Conservation (phyloP, 2,113 vertebrate genomes). For the Eretmodus cyanostictus region DNA sequence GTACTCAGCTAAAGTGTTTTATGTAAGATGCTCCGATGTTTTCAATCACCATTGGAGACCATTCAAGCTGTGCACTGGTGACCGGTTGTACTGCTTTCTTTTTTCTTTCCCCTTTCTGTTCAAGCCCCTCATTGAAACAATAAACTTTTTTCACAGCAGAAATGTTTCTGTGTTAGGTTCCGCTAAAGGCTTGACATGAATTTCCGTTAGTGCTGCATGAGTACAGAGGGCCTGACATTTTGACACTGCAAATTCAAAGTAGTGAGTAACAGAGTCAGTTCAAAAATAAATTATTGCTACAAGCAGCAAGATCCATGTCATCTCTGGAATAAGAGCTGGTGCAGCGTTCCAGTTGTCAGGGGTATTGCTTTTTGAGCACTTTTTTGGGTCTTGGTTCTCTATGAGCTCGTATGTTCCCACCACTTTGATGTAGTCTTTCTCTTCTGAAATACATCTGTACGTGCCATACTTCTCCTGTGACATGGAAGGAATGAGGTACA, state of each 20-base stretch:
- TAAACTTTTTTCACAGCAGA: neutral
- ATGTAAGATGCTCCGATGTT: neutral
- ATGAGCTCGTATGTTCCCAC: constrained; percentile 46
- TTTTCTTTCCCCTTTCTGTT: neutral
- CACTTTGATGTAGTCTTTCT: constrained; percentile 50
- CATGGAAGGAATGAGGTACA: constrained; percentile 67
- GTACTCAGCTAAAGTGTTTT: neutral
- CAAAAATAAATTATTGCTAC: neutral
- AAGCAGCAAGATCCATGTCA: neutral
- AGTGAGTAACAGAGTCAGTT: neutral
- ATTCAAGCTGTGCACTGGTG: neutral
- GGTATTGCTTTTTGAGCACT: accelerated
- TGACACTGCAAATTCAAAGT: neutral
- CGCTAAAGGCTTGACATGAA: neutral
- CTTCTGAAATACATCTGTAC: constrained; percentile 62
- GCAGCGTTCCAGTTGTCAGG: neutral
- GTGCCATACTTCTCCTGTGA: constrained; percentile 31
- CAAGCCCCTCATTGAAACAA: neutral
- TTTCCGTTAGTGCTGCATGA: neutral
- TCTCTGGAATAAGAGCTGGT: neutral
- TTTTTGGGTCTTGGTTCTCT: neutral
- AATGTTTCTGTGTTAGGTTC: neutral
- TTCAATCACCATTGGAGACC: neutral
- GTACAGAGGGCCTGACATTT: neutral
- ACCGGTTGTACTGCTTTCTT: neutral